A percentile compares a stretch with the other conserved stretches of the same genome.
Evolutionary conservation across 2,113 vertebrate species (phyloP).

Genomic region (Platysteira castanea): DNA sequence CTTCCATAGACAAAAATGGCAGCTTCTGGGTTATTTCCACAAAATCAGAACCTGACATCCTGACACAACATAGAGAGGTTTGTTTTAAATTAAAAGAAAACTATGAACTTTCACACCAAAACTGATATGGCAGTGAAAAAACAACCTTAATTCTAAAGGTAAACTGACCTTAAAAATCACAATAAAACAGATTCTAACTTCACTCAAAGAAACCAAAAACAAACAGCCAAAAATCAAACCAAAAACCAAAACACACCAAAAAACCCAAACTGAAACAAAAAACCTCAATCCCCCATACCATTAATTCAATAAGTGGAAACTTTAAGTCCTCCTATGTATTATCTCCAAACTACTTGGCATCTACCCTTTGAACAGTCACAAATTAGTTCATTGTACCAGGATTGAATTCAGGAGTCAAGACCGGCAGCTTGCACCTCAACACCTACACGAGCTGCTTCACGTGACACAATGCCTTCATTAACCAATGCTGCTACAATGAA

Average conservation of each 20-base stretch:
- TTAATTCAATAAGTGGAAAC: not conserved
- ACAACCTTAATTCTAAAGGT: not conserved
- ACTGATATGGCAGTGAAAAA: not conserved
- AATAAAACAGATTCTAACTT: not conserved
- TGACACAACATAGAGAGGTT: not conserved
- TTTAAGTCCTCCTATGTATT: not conserved
- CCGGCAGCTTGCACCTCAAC: not conserved
- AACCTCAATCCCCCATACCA: accelerated
- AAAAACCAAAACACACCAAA: not conserved
- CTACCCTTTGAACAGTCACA: not conserved
- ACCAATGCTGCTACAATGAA: not conserved
- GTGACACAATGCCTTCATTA: not conserved
- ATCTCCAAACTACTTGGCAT: not conserved
- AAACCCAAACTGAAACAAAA: not conserved
- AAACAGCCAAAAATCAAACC: not conserved
- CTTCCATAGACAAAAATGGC: not conserved
- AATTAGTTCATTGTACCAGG: not conserved
- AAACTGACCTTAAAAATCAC: not conserved
- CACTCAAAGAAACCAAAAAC: not conserved
- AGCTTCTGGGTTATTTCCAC: not conserved
- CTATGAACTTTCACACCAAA: not conserved
- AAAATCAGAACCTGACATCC: not conserved
- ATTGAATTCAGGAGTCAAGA: not conserved
- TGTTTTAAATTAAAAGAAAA: not conserved
- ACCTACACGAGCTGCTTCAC: not conserved